These are phyloP conservation scores for Deilephila elpenor DNA, from an alignment of 2,888 invertebrate genomes.

Conservation along the genomic window DNA sequence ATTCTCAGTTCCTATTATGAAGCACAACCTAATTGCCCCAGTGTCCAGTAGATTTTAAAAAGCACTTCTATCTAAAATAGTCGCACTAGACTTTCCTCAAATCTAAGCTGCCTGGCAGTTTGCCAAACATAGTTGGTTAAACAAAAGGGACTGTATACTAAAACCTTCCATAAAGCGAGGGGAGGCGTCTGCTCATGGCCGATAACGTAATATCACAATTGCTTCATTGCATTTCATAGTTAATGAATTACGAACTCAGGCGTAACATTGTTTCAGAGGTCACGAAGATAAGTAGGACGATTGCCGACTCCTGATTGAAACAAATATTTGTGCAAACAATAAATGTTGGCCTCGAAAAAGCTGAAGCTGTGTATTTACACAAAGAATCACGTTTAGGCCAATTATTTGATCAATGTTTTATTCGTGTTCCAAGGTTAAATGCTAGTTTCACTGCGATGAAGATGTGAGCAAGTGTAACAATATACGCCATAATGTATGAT, in stretches of 20 bases:
- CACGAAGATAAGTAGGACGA: slow-evolving; percentile 16
- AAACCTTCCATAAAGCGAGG: slow-evolving; percentile 2
- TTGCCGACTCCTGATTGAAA: slow-evolving; percentile 5
- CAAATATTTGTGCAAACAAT: slow-evolving; percentile 26
- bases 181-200: slow-evolving; percentile 31
- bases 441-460: not conserved
- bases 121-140: not conserved
- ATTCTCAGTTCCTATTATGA: too few relatives aligned
- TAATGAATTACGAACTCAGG: slow-evolving; percentile 10
- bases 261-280: slow-evolving; percentile 20
- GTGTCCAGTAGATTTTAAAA: too few relatives aligned
- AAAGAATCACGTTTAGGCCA: slow-evolving; percentile 4
- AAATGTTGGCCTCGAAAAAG: not conserved
- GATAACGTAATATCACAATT: slow-evolving; percentile 9
- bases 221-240: slow-evolving; percentile 10
- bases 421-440: not conserved
- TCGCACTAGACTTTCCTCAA: too few relatives aligned
- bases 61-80: too few relatives aligned
- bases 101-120: too few relatives aligned
- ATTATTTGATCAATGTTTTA: not conserved
- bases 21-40: too few relatives aligned
- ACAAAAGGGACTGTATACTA: not conserved
- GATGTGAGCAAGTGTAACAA: not conserved
- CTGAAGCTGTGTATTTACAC: not conserved
- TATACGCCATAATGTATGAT: too few relatives aligned